A percentile compares a stretch with the other conserved stretches of the same genome.
These are phyloP conservation scores for Aleiodes testaceus DNA, from an alignment of 2,888 invertebrate species.

Conservation along the genomic window DNA sequence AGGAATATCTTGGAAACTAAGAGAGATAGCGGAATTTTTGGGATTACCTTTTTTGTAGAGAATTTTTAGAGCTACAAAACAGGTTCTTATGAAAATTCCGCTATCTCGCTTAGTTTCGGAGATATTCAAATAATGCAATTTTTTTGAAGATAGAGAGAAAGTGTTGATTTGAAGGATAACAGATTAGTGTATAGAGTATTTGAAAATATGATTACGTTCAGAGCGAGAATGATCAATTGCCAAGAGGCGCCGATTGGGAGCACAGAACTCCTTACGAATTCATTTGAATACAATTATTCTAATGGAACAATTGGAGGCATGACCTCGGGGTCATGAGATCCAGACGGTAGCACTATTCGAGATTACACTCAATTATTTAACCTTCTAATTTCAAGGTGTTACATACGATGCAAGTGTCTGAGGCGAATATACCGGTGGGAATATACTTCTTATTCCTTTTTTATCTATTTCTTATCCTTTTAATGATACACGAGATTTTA, in stretches of 20 bases:
- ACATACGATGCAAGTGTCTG: conserved; percentile 1
- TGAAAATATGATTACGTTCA: no score
- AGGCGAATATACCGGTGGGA: background rate
- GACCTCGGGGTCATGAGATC: conserved; percentile 62
- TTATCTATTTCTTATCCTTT: no score
- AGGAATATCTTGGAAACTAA: background rate
- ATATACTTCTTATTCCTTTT: background rate
- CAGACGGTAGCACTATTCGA: conserved; percentile 49
- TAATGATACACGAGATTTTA: no score
- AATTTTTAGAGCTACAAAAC: no score
- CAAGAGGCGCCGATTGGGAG: conserved; percentile 18
- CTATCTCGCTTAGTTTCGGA: no score
- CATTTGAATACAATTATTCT: conserved; percentile 60
- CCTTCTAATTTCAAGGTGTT: conserved; percentile 8
- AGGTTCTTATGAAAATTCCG: no score
- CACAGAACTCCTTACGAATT: conserved; percentile 45
- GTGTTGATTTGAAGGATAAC: no score
- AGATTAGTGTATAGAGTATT: no score
- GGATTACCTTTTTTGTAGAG: background rate
- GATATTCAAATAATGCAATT: no score
- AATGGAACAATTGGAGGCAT: conserved; percentile 61
- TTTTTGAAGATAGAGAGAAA: no score
- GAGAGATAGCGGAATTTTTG: background rate
- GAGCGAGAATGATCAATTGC: conserved; percentile 1
- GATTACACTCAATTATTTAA: conserved; percentile 47